Evolutionary conservation across 2,888 invertebrate genomes (phyloP).

Genomic region (Pseudeuparius sepicola): DNA sequence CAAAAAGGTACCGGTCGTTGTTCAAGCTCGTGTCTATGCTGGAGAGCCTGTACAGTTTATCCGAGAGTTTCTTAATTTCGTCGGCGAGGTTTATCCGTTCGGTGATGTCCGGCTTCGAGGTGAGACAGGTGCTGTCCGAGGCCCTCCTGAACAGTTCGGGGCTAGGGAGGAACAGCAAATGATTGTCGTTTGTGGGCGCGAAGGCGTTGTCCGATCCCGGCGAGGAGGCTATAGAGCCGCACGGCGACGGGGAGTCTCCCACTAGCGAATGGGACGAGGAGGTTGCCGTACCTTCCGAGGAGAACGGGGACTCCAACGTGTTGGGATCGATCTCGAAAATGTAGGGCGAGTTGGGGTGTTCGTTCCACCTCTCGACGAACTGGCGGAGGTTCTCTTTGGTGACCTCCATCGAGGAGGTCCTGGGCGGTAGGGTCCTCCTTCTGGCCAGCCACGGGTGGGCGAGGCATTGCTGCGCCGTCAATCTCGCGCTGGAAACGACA

Average conservation of each 20-base stretch:
- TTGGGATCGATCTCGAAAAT: conserved; percentile 56
- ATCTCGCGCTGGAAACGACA: conserved; percentile 60
- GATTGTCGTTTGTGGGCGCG: conserved; percentile 20
- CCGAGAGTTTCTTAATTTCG: conserved; percentile 74
- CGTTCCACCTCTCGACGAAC: conserved; percentile 83
- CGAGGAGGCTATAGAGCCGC: conserved; percentile 62
- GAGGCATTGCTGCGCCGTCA: conserved; percentile 75
- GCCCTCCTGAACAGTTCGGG: conserved; percentile 47
- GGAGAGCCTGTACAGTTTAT: conserved; percentile 62
- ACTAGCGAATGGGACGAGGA: conserved; percentile 44
- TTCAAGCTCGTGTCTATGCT: conserved; percentile 37
- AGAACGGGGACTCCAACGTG: conserved; percentile 1
- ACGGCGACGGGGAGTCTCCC: conserved; percentile 72
- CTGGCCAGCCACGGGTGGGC: conserved; percentile 77
- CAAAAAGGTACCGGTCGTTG: conserved; percentile 13
- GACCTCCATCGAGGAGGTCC: conserved; percentile 48
- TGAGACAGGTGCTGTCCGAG: conserved; percentile 64
- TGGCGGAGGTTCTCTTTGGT: conserved; percentile 75
- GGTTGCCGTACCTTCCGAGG: conserved; percentile 9
- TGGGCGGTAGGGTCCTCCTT: conserved; percentile 36
- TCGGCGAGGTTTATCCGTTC: conserved; percentile 66
- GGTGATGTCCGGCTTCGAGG: conserved; percentile 49
- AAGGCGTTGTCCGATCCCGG: conserved; percentile 47
- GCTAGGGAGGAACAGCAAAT: conserved; percentile 18
- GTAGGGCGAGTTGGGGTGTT: conserved; percentile 81